Conservation (phyloP, 2,113 vertebrate species). For the Excalfactoria chinensis region DNA sequence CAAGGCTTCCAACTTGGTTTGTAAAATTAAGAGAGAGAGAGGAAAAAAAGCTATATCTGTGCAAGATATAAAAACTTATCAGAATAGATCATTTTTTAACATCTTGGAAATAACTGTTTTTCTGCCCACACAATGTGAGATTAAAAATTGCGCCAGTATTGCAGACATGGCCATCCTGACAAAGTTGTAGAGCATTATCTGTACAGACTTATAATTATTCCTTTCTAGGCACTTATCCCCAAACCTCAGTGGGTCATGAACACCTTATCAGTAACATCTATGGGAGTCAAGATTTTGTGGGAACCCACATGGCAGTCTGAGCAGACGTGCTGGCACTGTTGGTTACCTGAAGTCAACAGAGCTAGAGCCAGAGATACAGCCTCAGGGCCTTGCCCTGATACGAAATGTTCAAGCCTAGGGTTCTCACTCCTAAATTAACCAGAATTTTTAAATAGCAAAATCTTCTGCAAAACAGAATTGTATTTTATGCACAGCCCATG, state of each 20-base stretch:
- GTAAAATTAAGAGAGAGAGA: conserved; percentile 58
- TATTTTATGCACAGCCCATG: neutral
- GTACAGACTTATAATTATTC: neutral
- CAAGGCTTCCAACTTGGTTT: conserved; percentile 68
- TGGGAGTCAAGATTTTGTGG: neutral
- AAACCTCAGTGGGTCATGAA: neutral
- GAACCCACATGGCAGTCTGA: accelerated
- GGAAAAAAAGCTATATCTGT: conserved; percentile 52
- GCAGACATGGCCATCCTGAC: neutral
- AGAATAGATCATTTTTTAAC: conserved; percentile 68
- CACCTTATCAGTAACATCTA: neutral
- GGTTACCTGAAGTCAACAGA: neutral
- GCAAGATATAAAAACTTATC: conserved; percentile 58
- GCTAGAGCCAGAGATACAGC: neutral
- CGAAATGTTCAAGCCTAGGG: neutral
- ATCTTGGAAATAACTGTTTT: conserved; percentile 63
- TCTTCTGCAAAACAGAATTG: neutral
- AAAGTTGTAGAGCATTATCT: neutral
- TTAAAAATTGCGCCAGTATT: conserved; percentile 46
- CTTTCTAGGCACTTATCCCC: neutral
- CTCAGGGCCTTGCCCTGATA: neutral
- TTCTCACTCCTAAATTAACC: neutral
- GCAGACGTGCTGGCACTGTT: neutral
- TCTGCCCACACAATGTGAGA: conserved; percentile 28
- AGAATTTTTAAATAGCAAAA: neutral